These are phyloP conservation scores for Ochlodes sylvanus DNA, from an alignment of 2,888 invertebrate species.

Conservation along the genomic window DNA sequence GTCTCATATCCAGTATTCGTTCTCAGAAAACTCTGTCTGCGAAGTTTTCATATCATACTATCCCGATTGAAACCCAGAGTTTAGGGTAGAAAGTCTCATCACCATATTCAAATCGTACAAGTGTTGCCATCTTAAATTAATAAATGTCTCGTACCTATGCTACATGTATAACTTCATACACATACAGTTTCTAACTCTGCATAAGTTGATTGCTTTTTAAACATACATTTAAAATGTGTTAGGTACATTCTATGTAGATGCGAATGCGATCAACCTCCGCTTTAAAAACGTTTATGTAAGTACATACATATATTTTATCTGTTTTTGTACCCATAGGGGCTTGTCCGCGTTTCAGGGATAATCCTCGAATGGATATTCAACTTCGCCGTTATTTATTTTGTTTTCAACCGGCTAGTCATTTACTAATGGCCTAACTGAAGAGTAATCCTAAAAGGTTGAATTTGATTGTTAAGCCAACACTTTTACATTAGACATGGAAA, in stretches of 20 bases:
- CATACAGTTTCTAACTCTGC: too few relatives aligned
- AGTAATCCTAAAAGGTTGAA: conserved; percentile 18
- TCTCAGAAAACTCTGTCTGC: too few relatives aligned
- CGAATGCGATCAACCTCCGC: background rate
- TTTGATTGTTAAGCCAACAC: conserved; percentile 8
- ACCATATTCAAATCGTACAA: too few relatives aligned
- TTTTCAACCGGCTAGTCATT: conserved; percentile 16
- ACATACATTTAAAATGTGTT: background rate
- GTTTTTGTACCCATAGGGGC: conserved; percentile 20
- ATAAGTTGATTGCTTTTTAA: too few relatives aligned
- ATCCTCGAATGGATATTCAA: conserved; percentile 33
- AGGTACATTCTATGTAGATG: background rate
- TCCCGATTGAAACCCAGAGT: too few relatives aligned
- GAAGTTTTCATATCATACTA: too few relatives aligned
- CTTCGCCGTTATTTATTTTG: conserved; percentile 29
- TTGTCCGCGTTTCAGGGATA: conserved; percentile 21
- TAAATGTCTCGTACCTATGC: too few relatives aligned
- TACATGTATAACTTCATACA: too few relatives aligned
- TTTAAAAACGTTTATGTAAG: conserved; percentile 2
- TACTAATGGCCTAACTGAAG: conserved; percentile 18
- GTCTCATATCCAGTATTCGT: too few relatives aligned
- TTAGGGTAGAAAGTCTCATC: too few relatives aligned
- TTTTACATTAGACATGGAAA: background rate
- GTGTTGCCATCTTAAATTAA: too few relatives aligned
- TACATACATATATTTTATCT: background rate